These are phyloP conservation scores for Trachemys scripta DNA, from an alignment of 2,113 vertebrate species.

Conservation along the genomic window DNA sequence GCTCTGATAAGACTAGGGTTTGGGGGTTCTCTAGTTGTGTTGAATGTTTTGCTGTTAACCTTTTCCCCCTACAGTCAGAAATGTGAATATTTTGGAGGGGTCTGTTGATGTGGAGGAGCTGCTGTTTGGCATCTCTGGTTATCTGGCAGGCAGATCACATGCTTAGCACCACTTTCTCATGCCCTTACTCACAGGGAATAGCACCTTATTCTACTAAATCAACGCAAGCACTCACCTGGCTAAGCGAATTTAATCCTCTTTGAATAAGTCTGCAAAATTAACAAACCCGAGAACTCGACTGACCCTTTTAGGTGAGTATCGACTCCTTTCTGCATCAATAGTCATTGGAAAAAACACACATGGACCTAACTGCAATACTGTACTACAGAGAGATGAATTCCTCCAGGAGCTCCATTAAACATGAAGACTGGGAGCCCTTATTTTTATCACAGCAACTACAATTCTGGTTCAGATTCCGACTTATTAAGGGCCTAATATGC, in stretches of 20 bases:
- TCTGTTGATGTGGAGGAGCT: neutral
- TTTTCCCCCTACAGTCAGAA: accelerated
- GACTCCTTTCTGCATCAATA: neutral
- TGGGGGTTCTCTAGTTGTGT: neutral
- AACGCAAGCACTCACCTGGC: neutral
- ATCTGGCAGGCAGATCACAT: neutral
- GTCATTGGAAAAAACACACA: neutral
- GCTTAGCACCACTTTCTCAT: neutral
- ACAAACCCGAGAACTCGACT: accelerated
- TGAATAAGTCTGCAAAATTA: neutral
- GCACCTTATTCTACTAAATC: neutral
- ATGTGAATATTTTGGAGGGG: neutral
- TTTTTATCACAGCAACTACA: neutral
- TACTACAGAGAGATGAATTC: neutral
- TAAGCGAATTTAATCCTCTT: neutral
- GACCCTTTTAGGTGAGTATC: neutral
- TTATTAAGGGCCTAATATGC: neutral
- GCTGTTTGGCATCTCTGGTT: neutral
- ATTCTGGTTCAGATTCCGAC: neutral
- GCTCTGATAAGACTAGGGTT: neutral
- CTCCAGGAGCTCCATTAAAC: neutral
- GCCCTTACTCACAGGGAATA: neutral
- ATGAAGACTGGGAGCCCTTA: neutral
- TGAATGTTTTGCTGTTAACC: neutral
- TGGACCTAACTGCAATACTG: no score